phyloP scores from a whole-genome alignment of 2,797 vertebrate genomes.

The Pipistrellus pygmaeus region DNA sequence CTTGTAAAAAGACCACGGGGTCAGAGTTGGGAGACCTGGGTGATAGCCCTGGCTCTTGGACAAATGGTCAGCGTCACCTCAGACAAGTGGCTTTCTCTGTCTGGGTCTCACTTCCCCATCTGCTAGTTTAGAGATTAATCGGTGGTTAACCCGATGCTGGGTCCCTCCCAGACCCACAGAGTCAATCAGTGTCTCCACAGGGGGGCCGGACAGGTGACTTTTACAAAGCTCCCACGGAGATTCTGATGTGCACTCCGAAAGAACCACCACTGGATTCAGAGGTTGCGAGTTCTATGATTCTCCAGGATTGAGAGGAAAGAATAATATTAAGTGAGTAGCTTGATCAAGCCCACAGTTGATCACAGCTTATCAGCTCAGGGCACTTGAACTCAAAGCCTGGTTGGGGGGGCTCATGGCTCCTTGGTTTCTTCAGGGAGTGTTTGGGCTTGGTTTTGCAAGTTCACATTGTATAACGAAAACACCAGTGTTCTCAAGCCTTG shows the following conservation, averaged over 20 bases:
- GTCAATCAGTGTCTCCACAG: not conserved
- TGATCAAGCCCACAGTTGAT: not conserved
- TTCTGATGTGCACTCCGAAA: rapidly evolving
- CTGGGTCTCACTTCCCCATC: not conserved
- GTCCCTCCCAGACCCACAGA: not conserved
- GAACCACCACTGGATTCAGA: not conserved
- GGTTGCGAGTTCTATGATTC: not conserved
- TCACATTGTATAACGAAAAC: conserved; percentile 10
- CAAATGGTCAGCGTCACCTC: not conserved
- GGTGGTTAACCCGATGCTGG: not conserved
- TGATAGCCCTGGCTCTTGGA: not conserved
- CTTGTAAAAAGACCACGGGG: not conserved
- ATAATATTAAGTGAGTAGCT: not conserved
- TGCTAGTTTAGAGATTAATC: not conserved
- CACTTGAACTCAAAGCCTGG: not conserved
- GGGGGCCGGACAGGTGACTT: not conserved
- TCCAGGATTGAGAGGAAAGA: not conserved
- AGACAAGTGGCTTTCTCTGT: not conserved
- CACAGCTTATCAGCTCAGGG: not conserved
- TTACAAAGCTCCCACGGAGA: not conserved
- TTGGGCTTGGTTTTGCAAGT: conserved; percentile 13
- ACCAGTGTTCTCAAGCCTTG: conserved; percentile 46
- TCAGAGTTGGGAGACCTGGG: not conserved
- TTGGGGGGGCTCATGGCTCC: not conserved
- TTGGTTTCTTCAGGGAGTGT: not conserved